Base-by-base conservation (phyloP, 2,888 invertebrate species). In the Tetrapedia diversipes region DNA sequence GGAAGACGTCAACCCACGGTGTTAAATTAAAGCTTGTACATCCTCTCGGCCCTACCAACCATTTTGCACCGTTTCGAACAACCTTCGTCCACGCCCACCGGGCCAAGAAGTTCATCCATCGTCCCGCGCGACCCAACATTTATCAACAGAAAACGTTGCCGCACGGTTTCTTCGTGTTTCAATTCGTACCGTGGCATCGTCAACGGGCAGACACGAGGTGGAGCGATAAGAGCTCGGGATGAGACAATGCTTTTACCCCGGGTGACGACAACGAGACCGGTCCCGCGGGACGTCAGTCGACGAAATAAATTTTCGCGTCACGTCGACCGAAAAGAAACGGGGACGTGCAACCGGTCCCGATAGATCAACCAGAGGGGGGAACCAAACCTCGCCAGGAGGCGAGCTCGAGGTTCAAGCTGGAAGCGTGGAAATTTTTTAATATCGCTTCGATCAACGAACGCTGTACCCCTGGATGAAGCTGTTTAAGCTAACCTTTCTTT, bases 221-320 rank as follows among this genome's bases (percentile, higher is more conserved):
- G 47, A 8, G 4, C 45, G 43, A 37, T 61, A 61, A 54, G 27
- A 43, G 69, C 37, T 27, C 29, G 37, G n/a, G 27, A 67, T 34
- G 67, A 39, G 29, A 59, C 69, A 54, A 69, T 61, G 67, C 67
- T 59, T 71, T 71, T 67, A 51, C 14, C 27, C n/a, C 7, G 3
- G 19, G 29, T 43, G 43, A 39, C 67, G 51, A 59, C 34, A 34
- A 37, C 45, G 41, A 39, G 60, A 41, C 56, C 14, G n/a, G 56
- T 47, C 60, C 16, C 47, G 29, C n/a, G 16, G 39, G 56, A 61
- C 27, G 54, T 39, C 41, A 41, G 27, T 22, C n/a, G 39, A 29
- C 39, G 10, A 73, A 63, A 57, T 73, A 63, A 69, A 73, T 63
- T 73, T 69, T 70, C 70, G 54, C 34, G 49, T 47, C 49, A 34